Evolutionary conservation across 2,888 invertebrate species (phyloP), one percentile per base, ranked within the genome.

Genomic region (Glaucopsyche alexis): DNA sequence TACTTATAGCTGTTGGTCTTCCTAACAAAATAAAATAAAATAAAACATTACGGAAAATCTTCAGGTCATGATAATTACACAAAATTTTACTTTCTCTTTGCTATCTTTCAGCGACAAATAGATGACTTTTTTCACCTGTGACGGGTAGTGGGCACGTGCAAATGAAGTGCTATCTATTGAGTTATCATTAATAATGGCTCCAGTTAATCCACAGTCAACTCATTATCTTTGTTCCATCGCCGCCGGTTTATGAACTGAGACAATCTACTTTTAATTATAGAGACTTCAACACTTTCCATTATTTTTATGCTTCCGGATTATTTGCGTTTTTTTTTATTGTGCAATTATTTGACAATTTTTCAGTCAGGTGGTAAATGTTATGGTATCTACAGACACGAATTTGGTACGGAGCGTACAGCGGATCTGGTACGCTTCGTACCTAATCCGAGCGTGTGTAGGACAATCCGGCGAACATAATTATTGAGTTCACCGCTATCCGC

Each of bases 181-280:
- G 47, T 19, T 69, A 47, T 69, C 69, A 69, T 69, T 69, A 69
- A 47, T 69, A 47, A 69, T 29, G 29, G 69, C 69, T 69, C 5
- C 47, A 1, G 69, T 45, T 69, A 29, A 69, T 69, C 69, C 69
- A 7, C 47, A 69, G 47, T 16, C 69, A 69, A 29, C 47, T 66
- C 29, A 47, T 69, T 69, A 69, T 19, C 69, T 47, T 19, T 69
- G 69, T 47, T 29, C 47, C 19, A 42, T 69, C 16, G 45, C 69
- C 69, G 47, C 47, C 49, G 7, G 11, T 47, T 69, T 69, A 47
- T 69, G 19, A 9, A 40, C 40, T 69, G 47, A 69, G 29, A 69
- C 42, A 67, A 42, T 42, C 42, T 42, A 45, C 14, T 69, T 16
- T 69, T 47, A 47, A 69, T 47, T 49, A 69, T 47, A 29, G 8